Evolutionary conservation across 1,140 invertebrate species (phyloP), one percentile per base, ranked within the genome.

Genomic region (Bombus soroeensis): DNA sequence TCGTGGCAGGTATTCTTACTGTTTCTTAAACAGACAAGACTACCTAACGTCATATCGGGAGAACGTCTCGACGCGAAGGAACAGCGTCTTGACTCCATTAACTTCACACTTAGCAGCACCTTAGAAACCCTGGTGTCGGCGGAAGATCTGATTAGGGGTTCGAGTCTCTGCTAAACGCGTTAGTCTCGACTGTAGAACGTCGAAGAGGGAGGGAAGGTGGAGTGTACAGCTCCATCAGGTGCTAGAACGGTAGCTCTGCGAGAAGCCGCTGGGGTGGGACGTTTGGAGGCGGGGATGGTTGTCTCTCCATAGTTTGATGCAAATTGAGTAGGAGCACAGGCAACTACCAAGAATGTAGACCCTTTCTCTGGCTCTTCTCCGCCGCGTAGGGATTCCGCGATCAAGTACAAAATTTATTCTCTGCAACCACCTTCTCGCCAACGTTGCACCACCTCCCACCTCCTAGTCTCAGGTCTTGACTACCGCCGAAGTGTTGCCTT

Each of bases 81-180:
- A 80, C 87, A 91, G 91, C 92, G 92, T 93, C 92, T 94, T 94
- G 94, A 94, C 94, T 95, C 94, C 93, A 95, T 95, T 95, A 95
- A 95, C 94, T 95, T 94, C 92, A 95, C 94, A 95, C 95, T 95
- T 95, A 95, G 92, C 91, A 91, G 91, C 91, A 90, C 92, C 91
- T 93, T 90, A 90, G 92, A 91, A 87, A 83, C 87, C 86, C 88
- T 78, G 72, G 64, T 90, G 90, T 90, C 89, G 88, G 88, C 88
- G 93, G 91, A 90, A 95, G 94, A 95, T 95, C 94, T 95, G 95
- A 95, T 95, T 95, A 95, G 93, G 93, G 93, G 91, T 94, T 95
- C 93, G 92, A 95, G 93, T 95, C 94, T 94, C 92, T 93, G 93
- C 94, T 95, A 95, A 95, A 95, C 92, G 94, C 93, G 94, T 95